A percentile compares a stretch with the other conserved stretches of the same genome.
Conservation (phyloP, 2,797 vertebrate genomes). For the Cephalopachus bancanus region DNA sequence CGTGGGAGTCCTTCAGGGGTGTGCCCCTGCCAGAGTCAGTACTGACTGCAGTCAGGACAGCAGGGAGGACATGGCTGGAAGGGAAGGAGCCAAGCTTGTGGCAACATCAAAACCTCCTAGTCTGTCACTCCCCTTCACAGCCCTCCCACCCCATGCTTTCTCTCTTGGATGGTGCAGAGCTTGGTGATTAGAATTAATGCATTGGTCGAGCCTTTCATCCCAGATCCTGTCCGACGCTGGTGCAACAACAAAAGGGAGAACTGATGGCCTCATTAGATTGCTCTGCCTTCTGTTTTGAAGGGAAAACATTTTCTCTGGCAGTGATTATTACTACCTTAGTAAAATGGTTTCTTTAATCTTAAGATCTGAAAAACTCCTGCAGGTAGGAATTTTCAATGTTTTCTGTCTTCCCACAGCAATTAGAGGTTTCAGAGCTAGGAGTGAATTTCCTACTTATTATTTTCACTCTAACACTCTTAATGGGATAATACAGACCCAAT, state of each 20-base stretch:
- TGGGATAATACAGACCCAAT: not conserved
- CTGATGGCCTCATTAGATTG: not conserved
- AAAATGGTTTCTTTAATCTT: constrained; percentile 46
- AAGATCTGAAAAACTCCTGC: constrained; percentile 45
- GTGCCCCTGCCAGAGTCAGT: no score
- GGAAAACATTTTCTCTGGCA: not conserved
- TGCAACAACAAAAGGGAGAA: not conserved
- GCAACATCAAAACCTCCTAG: not conserved
- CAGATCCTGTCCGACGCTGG: not conserved
- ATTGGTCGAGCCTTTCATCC: not conserved
- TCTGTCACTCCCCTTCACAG: no score
- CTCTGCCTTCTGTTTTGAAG: constrained; percentile 49
- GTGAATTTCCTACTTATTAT: constrained; percentile 36
- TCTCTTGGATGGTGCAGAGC: not conserved
- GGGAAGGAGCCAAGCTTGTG: not conserved
- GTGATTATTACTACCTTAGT: constrained; percentile 35
- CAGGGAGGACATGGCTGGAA: not conserved
- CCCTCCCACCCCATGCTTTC: fast-evolving
- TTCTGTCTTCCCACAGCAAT: constrained; percentile 63
- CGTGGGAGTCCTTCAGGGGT: not conserved
- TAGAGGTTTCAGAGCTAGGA: constrained; percentile 54
- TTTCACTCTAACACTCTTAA: constrained; percentile 32
- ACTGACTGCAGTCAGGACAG: not conserved
- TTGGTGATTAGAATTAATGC: not conserved
- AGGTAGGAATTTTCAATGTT: constrained; percentile 42